Base-by-base conservation (phyloP, 2,888 invertebrate genomes). In the Nasonia oneida region DNA sequence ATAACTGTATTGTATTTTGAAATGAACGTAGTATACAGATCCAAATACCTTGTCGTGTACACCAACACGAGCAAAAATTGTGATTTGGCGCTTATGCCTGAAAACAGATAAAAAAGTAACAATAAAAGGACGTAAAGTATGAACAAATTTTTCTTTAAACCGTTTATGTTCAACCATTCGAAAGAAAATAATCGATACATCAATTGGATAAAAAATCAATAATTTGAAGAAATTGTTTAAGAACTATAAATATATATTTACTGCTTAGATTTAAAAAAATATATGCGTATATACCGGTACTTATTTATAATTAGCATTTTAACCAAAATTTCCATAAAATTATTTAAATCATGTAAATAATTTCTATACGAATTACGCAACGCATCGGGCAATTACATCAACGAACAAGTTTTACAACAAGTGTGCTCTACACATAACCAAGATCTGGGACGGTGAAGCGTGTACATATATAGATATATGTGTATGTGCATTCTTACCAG, bases 1-100 rank as follows among this genome's bases (percentile, higher is more conserved):
- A 64, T 6, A 1, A 84, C 12, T 3, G 79, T 47, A 64, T 79
- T 79, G 5, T 64, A 23, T 10, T 2, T 29, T 8, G 79, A 57
- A 8, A 64, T 50, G 33, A 23, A 79, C 12, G 29, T 53, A 4
- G 47, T 47, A 18, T 47, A 73, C 23, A 84, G 50, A 39, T 84
- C 79, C 74, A 84, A 6, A 42, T 79, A 79, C 47, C 79, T 73
- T 15, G 79, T 64, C 0, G 23, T 76, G 29, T 42, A 84, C 12
- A 84, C 79, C 23, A 84, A 0, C n/a, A 74, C 53, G 23, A 50
- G 37, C 14, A 84, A 50, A 6, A 84, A 23, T 23, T 84, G 84
- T 0, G 84, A 47, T 74, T 84, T 79, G 3, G 33, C 73, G 33
- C 84, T 84, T 47, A 84, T 33, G 4, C 84, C 84, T 84, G 39